A percentile compares a stretch with the other conserved stretches of the same genome.
Evolutionary conservation across 1,140 invertebrate genomes (phyloP).

Genomic region (Diachasmimorpha longicaudata): DNA sequence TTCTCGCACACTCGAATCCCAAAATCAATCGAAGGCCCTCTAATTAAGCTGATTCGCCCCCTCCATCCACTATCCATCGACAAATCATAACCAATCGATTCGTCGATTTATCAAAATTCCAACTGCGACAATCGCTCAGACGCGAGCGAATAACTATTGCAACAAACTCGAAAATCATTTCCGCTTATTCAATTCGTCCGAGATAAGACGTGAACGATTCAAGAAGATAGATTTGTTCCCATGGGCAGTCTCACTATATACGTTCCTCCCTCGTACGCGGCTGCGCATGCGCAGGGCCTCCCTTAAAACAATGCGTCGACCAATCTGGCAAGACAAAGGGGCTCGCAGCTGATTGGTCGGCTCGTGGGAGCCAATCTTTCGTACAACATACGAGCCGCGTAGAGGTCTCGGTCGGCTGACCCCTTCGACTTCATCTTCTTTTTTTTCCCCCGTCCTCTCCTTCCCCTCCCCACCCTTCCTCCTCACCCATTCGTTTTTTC

Average conservation of each 20-base stretch:
- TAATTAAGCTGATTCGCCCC: too few species aligned
- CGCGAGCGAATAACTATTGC: too few species aligned
- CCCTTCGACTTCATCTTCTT: slow-evolving; percentile 20
- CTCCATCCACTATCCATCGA: too few species aligned
- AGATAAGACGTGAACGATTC: not conserved
- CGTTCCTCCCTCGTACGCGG: slow-evolving; percentile 52
- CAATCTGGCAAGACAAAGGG: slow-evolving; percentile 61
- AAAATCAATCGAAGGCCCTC: too few species aligned
- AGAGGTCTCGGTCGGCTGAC: slow-evolving; percentile 16
- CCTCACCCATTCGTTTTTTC: not conserved
- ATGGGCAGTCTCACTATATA: slow-evolving; percentile 47
- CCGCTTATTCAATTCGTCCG: not conserved
- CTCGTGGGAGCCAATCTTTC: slow-evolving; percentile 52
- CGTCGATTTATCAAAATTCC: too few species aligned
- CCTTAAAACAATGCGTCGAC: slow-evolving; percentile 62
- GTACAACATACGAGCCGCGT: slow-evolving; percentile 12
- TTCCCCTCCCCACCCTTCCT: not conserved
- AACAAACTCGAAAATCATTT: not conserved
- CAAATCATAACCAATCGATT: too few species aligned
- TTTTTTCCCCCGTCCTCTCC: slow-evolving; percentile 12
- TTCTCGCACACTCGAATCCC: not conserved
- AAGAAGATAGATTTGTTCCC: slow-evolving; percentile 15
- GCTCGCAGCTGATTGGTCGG: slow-evolving; percentile 53
- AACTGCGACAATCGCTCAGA: too few species aligned
- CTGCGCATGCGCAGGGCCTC: slow-evolving; percentile 59